Base-by-base conservation (phyloP, 2,888 invertebrate genomes). In the Mythimna loreyi region DNA sequence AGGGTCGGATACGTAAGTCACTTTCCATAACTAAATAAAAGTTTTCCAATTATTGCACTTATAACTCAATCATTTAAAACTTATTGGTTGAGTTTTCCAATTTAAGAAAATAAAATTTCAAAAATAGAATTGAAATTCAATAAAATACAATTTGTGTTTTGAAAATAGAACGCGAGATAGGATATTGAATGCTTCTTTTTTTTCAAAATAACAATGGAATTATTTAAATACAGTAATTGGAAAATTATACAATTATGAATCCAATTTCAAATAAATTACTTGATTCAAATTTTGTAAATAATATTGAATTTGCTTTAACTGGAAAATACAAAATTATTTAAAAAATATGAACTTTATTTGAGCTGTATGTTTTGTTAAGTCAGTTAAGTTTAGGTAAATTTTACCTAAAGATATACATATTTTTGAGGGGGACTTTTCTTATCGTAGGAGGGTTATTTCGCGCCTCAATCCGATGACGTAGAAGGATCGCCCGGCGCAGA, bases 1-100 rank as follows among this genome's bases (percentile, higher is more conserved):
- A 89, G 95, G 83, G 95, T 96, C 81, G 95, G 95, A 88, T 96
- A 96, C 80, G 95, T 96, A 88, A 94, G 95, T 94, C n/a, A 21
- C 25, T 50, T 45, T 57, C n/a, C 19, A 0, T 33, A 21, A 68
- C 7, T 30, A 36, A 19, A 45, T 23, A 50, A 49, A 56, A 8
- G 47, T 66, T 77, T 84, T 70, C 59, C 76, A 82, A 79, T 84
- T 72, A 84, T 70, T 84, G 59, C 52, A 60, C 30, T 59, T 53
- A 53, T 21, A 0, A 13, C 11, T 1, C 13, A 30, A 28, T 28
- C 4, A 3, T 28, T 28, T 28, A 3, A 21, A 58, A 58, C 47
- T 5, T n/a, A 28, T 11, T 11, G 23, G 9, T 21, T 45, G 1
- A 49, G 2, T 47, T 47, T 75, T 67, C 43, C 43, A 76, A 60